phyloP scores from a whole-genome alignment of 2,888 invertebrate species.

The Polia nebulosa region DNA sequence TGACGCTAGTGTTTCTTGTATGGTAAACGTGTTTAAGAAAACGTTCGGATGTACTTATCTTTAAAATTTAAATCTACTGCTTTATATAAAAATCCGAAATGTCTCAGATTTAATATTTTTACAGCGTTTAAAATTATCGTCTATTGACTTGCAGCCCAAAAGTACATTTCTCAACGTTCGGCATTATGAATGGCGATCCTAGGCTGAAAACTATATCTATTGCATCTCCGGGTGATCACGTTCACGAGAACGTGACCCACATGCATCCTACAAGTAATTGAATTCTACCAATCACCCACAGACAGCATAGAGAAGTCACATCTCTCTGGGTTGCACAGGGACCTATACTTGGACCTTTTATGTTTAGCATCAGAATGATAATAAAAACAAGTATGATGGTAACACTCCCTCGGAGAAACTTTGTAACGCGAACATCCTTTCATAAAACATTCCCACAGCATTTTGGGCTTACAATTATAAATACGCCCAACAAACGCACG shows the following conservation, averaged over 20 bases:
- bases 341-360: background rate
- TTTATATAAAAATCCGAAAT: too few relatives aligned
- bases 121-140: background rate
- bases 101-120: background rate
- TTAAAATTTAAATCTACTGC: too few relatives aligned
- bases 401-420: slow-evolving; percentile 1
- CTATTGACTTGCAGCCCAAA: background rate
- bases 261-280: slow-evolving; percentile 17
- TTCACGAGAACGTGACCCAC: slow-evolving; percentile 14
- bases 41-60: too few relatives aligned
- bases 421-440: slow-evolving; percentile 11
- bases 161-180: background rate
- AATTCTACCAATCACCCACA: background rate
- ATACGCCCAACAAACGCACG: slow-evolving; percentile 41
- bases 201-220: background rate
- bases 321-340: background rate
- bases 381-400: slow-evolving; percentile 3
- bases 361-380: background rate
- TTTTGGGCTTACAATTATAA: slow-evolving; percentile 49
- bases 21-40: too few relatives aligned
- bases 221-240: background rate
- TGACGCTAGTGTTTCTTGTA: too few relatives aligned
- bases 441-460: slow-evolving; percentile 33
- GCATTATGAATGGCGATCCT: background rate
- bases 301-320: slow-evolving; percentile 1